A percentile compares a stretch with the other conserved stretches of the same genome.
These are phyloP conservation scores for Perodicticus potto DNA, from an alignment of 2,797 vertebrate genomes.

Conservation along the genomic window DNA sequence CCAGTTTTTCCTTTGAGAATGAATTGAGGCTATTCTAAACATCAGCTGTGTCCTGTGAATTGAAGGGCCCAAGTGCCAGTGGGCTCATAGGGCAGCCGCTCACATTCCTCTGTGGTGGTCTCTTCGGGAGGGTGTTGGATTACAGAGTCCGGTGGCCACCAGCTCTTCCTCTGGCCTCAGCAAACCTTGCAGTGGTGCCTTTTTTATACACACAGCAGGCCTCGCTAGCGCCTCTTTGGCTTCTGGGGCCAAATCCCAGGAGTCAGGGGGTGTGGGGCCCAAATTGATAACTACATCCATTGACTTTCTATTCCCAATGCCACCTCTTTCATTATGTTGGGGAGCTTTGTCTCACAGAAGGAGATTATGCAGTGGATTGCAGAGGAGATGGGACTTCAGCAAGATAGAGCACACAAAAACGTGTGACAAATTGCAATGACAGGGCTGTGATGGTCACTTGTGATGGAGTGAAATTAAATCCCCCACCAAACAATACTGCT, in stretches of 20 bases:
- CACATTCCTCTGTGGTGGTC: slow-evolving; percentile 85
- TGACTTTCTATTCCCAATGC: slow-evolving; percentile 86
- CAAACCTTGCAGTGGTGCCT: slow-evolving; percentile 62
- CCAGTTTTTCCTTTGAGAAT: too few relatives aligned
- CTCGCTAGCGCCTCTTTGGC: slow-evolving; percentile 78
- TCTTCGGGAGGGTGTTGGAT: slow-evolving; percentile 79
- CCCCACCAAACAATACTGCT: slow-evolving; percentile 88
- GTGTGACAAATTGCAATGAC: slow-evolving; percentile 91
- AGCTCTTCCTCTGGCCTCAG: slow-evolving; percentile 82
- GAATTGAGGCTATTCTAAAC: background rate
- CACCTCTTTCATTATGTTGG: slow-evolving; percentile 87
- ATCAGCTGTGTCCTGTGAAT: background rate
- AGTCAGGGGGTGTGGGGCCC: slow-evolving; percentile 80
- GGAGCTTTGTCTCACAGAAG: slow-evolving; percentile 88
- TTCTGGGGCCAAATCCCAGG: slow-evolving; percentile 82
- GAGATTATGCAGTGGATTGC: slow-evolving; percentile 86
- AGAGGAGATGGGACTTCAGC: slow-evolving; percentile 87
- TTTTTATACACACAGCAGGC: slow-evolving; percentile 81
- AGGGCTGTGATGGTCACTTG: slow-evolving; percentile 88
- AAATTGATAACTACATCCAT: slow-evolving; percentile 84
- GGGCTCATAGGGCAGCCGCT: slow-evolving; percentile 58
- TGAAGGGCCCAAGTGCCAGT: slow-evolving; percentile 39
- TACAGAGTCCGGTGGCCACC: slow-evolving; percentile 84
- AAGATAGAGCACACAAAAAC: slow-evolving; percentile 91
- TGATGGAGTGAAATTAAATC: slow-evolving; percentile 92